Percentiles rank a stretch among this genome's conserved stretches.
phyloP scores from a whole-genome alignment of 2,888 invertebrate genomes.

The Spisula subtruncata region DNA sequence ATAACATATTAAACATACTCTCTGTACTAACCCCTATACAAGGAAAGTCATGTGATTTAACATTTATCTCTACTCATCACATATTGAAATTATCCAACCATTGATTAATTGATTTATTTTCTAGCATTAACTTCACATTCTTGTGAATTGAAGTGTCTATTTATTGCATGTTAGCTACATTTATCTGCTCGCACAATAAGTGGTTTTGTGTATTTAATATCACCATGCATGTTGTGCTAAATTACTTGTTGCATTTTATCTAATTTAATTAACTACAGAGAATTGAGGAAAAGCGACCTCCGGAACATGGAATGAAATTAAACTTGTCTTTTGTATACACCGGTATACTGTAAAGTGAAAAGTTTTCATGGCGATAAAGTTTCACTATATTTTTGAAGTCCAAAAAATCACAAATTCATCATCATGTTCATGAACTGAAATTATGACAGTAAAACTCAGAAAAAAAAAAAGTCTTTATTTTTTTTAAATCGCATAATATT shows the following conservation, averaged over 20 bases:
- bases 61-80: neutral
- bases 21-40: no score
- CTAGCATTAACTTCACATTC: neutral
- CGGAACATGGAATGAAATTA: neutral
- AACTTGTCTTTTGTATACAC: conserved; percentile 29
- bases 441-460: no score
- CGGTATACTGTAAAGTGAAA: neutral
- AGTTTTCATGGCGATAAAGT: no score
- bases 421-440: no score
- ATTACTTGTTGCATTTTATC: neutral
- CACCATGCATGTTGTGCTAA: neutral
- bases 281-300: neutral
- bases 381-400: no score
- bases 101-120: neutral
- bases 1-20: no score
- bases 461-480: no score
- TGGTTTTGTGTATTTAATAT: neutral
- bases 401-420: no score
- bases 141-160: neutral
- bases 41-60: no score
- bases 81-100: neutral
- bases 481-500: no score
- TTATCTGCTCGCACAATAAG: neutral
- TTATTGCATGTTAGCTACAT: neutral
- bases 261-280: neutral